A percentile compares a stretch with the other conserved stretches of the same genome.
phyloP scores from a whole-genome alignment of 2,797 vertebrate species.

The Semaprochilodus insignis region DNA sequence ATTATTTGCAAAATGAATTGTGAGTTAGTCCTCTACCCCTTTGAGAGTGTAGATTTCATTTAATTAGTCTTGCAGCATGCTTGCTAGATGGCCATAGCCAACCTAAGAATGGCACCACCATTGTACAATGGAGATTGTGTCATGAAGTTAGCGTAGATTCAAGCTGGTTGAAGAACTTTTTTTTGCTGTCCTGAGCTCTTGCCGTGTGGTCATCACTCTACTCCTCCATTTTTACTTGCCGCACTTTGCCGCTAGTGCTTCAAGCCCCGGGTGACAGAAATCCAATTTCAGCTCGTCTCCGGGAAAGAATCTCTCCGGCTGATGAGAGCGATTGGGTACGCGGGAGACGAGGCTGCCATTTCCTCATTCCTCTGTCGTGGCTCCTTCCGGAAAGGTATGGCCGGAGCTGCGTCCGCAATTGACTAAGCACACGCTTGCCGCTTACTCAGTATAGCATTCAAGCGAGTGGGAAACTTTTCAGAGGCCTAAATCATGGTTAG shows the following conservation, averaged over 20 bases:
- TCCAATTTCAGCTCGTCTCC: slow-evolving; percentile 58
- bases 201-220: slow-evolving; percentile 35
- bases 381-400: slow-evolving; percentile 26
- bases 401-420: not conserved
- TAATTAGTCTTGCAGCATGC: slow-evolving; percentile 10
- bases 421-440: not conserved
- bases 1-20: no score
- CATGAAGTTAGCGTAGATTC: not conserved
- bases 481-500: not conserved
- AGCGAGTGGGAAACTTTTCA: not conserved
- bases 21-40: not conserved
- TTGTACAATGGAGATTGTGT: not conserved
- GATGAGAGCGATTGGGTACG: slow-evolving; percentile 45
- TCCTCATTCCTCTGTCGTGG: slow-evolving; percentile 26
- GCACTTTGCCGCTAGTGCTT: slow-evolving; percentile 48
- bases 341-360: slow-evolving; percentile 46
- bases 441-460: not conserved
- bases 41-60: not conserved
- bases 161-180: not conserved
- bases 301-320: slow-evolving; percentile 53
- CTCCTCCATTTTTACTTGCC: slow-evolving; percentile 53
- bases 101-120: not conserved
- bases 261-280: slow-evolving; percentile 59
- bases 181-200: not conserved
- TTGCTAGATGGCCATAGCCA: not conserved